Percentiles rank a stretch among this genome's conserved stretches.
Evolutionary conservation across 2,113 vertebrate genomes (phyloP).

Genomic region (Mustela lutreola): DNA sequence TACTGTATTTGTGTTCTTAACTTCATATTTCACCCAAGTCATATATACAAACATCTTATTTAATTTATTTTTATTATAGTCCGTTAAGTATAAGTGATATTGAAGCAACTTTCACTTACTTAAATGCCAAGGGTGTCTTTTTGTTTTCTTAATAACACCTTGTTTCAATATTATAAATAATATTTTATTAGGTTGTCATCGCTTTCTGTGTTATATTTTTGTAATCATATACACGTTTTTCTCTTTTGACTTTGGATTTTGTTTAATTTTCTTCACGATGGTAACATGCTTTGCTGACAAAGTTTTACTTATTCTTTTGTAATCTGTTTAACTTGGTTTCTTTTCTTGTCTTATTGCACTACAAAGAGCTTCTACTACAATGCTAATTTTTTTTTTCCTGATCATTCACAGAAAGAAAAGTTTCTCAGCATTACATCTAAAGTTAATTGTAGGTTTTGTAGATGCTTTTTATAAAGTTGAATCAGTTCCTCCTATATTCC

Average conservation of each 20-base stretch:
- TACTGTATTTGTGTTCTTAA: neutral
- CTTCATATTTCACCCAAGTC: neutral
- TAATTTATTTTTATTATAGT: neutral
- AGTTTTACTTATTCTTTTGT: neutral
- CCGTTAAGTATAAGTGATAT: neutral
- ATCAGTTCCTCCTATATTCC: neutral
- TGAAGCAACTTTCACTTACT: neutral
- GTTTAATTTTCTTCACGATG: neutral
- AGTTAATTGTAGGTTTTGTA: neutral
- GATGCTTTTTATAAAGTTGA: neutral
- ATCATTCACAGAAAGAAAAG: neutral
- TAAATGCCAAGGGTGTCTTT: neutral
- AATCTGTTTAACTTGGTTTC: neutral
- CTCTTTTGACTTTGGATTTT: neutral
- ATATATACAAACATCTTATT: neutral
- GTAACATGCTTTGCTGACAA: neutral
- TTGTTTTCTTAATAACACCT: neutral
- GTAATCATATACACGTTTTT: neutral
- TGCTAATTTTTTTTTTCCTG: neutral
- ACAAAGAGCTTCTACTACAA: neutral
- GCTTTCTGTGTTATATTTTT: neutral
- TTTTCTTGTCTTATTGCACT: neutral
- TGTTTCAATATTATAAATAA: neutral
- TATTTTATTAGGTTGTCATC: neutral
- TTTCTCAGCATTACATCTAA: neutral